Conservation (phyloP, 2,113 vertebrate genomes). For the Nettapus auritus region DNA sequence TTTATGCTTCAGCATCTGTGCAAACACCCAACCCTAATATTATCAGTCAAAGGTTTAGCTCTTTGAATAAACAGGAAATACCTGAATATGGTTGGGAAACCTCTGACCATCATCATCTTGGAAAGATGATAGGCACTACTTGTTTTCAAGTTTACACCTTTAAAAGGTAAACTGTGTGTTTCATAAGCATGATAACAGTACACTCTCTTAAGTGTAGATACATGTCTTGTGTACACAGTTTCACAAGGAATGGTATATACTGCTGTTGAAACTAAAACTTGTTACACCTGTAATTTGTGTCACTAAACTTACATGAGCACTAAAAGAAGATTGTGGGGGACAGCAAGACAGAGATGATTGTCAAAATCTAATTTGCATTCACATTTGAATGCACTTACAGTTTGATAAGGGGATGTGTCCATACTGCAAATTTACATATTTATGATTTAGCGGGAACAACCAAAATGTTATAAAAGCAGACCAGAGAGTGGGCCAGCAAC, state of each 20-base stretch:
- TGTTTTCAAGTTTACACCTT: constrained; percentile 56
- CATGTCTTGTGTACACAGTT: not conserved
- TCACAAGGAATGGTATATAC: constrained; percentile 15
- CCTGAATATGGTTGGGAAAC: constrained; percentile 60
- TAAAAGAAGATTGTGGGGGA: not conserved
- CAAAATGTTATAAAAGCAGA: constrained; percentile 75
- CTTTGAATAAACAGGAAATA: constrained; percentile 34
- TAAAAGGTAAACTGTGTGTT: constrained; percentile 25
- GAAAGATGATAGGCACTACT: constrained; percentile 61
- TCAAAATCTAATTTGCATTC: constrained; percentile 48
- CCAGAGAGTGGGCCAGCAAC: constrained; percentile 88
- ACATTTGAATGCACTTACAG: constrained; percentile 34
- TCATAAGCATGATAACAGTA: not conserved
- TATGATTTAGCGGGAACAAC: constrained; percentile 67
- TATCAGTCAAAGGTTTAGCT: constrained; percentile 52
- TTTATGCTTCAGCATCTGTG: constrained; percentile 44
- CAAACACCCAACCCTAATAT: constrained; percentile 25
- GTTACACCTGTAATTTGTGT: not conserved
- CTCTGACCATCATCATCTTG: constrained; percentile 40
- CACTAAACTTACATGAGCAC: not conserved
- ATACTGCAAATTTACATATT: constrained; percentile 51
- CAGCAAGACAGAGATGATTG: constrained; percentile 1
- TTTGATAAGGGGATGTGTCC: constrained; percentile 57
- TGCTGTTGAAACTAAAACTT: not conserved
- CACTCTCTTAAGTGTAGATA: not conserved